These are phyloP conservation scores for Cheilosia scutellata DNA, from an alignment of 2,888 invertebrate species.

Conservation along the genomic window DNA sequence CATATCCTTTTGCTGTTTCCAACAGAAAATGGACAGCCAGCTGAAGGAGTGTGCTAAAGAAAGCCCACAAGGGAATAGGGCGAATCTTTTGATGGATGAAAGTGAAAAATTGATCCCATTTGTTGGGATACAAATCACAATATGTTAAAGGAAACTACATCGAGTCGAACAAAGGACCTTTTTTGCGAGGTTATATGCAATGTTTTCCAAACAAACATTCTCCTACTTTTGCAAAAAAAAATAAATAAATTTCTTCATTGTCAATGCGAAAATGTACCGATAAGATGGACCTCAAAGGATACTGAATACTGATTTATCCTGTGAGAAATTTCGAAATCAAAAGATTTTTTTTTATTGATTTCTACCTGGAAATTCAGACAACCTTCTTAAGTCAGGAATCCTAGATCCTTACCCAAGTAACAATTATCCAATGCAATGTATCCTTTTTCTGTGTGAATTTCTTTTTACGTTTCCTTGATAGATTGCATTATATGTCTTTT, in stretches of 20 bases:
- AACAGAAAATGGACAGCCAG: slow-evolving; percentile 56
- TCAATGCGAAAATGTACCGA: slow-evolving; percentile 14
- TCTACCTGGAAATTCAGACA: slow-evolving; percentile 44
- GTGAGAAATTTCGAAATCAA: slow-evolving; percentile 58
- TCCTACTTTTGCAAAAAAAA: slow-evolving; percentile 23
- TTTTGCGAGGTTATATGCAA: slow-evolving; percentile 63
- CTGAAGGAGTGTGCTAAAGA: slow-evolving; percentile 26
- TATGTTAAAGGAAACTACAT: slow-evolving; percentile 51
- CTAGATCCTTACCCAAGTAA: slow-evolving; percentile 34
- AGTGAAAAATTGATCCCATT: slow-evolving; percentile 75
- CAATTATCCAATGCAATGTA: slow-evolving; percentile 70
- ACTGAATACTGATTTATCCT: slow-evolving; percentile 21
- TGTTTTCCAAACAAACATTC: slow-evolving; percentile 72
- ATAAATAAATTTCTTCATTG: slow-evolving; percentile 35
- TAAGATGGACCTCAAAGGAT: slow-evolving; percentile 1
- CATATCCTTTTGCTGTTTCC: slow-evolving; percentile 41
- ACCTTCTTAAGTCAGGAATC: slow-evolving; percentile 26
- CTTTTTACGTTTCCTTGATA: slow-evolving; percentile 39
- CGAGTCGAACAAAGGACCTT: slow-evolving; percentile 34
- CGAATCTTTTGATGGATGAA: slow-evolving; percentile 69
- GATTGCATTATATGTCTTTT: slow-evolving; percentile 71
- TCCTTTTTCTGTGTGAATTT: slow-evolving; percentile 18
- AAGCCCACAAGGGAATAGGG: slow-evolving; percentile 30
- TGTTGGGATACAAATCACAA: slow-evolving; percentile 71
- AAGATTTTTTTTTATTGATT: slow-evolving; percentile 26